These are phyloP conservation scores for Oscheius onirici DNA, from an alignment of 2,888 invertebrate genomes.

Conservation along the genomic window DNA sequence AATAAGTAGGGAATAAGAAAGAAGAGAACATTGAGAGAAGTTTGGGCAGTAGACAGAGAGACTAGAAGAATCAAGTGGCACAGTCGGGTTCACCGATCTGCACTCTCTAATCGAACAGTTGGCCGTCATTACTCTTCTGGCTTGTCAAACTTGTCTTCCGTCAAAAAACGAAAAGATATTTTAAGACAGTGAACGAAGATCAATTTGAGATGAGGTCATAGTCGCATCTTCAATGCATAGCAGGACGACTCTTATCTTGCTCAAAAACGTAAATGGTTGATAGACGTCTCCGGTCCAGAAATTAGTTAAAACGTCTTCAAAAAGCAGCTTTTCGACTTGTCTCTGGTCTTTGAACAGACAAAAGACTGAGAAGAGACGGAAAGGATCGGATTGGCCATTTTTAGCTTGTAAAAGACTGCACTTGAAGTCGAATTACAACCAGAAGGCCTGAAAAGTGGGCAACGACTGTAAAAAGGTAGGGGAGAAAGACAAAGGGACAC, in stretches of 20 bases:
- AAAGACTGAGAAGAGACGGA: neutral
- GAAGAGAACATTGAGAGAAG: slow-evolving; percentile 10
- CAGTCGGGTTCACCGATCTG: neutral
- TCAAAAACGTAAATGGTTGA: too few species aligned
- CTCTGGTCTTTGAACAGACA: too few species aligned
- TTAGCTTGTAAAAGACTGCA: neutral
- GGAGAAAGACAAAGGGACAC: neutral
- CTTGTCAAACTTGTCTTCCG: neutral
- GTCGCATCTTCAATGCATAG: too few species aligned
- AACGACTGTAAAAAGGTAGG: slow-evolving; percentile 3
- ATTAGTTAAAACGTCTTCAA: too few species aligned
- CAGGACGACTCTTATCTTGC: too few species aligned
- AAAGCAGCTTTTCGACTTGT: too few species aligned
- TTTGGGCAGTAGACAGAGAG: neutral
- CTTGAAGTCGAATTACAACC: slow-evolving; percentile 1
- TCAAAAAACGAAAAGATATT: neutral
- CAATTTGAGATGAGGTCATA: neutral
- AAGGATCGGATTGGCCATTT: slow-evolving; percentile 7
- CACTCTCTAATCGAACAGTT: slow-evolving; percentile 7
- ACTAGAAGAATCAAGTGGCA: neutral
- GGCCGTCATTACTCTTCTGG: neutral
- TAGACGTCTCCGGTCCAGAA: too few species aligned
- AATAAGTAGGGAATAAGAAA: slow-evolving; percentile 4
- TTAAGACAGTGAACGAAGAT: neutral
- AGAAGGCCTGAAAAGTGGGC: neutral